Base-by-base conservation (phyloP, 1,140 invertebrate genomes). In the Lutraria rhynchaena region DNA sequence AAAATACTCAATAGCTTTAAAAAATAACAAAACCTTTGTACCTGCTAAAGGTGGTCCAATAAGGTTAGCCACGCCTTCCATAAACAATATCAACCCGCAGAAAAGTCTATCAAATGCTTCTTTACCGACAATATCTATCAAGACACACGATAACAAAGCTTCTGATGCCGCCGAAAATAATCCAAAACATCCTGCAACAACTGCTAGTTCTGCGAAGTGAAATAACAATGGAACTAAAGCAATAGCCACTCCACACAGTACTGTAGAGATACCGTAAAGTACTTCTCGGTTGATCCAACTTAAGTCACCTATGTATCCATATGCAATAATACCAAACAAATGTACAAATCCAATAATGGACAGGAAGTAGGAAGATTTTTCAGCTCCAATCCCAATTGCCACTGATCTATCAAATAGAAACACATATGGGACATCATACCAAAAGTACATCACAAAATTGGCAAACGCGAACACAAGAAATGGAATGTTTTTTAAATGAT, bases 231-330 rank as follows among this genome's bases (percentile, higher is more conserved):
- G 87, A 29, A 91, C 75, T 13, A 89, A 17, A 13, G 76, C 35
- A 22, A 89, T 63, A 44, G 81, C 63, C 33, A 88, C 35, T 2
- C 90, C 89, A 55, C 87, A 89, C 7, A 89, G 31, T 11, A 85
- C 60, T 27, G 86, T 86, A 5, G 87, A 85, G 1, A 88, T 53
- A 29, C 81, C 86, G 71, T 91, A 92, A 5, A 92, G 67, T 19
- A 85, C 35, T 13, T 83, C 55, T 17, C 86, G 73, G 76, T 89
- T 89, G 4, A 83, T 76, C 24, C 95, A 96, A 0, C 82, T 71
- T 90, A 94, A 94, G 90, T 98, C 97, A 17, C 97, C 97, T 53
- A 96, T 94, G 94, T 96, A 97, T 33, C 97, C 97, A 55, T 97
- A 94, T 0, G 96, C 91, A 49, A 98, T 95, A 95, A 98, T 93